These are phyloP conservation scores for Coturnix japonica DNA, from an alignment of 2,113 vertebrate species.

Conservation along the genomic window DNA sequence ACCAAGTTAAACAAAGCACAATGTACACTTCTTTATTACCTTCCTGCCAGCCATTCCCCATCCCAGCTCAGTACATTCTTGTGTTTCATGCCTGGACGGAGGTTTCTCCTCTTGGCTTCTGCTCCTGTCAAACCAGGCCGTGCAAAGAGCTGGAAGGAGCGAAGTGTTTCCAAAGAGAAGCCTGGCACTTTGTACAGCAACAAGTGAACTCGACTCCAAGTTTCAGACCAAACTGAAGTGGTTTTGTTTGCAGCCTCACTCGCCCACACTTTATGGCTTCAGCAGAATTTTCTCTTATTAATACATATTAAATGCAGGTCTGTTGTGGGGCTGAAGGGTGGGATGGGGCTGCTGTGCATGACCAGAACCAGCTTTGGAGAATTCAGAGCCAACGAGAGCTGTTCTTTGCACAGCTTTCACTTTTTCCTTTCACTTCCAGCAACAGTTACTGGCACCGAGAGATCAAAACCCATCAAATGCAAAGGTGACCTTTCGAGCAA, in stretches of 20 bases:
- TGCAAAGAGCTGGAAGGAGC: conserved; percentile 28
- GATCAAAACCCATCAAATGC: conserved; percentile 46
- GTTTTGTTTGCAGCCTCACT: neutral
- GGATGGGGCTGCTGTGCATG: neutral
- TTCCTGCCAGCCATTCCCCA: neutral
- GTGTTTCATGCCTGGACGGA: neutral
- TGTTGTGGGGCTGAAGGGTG: neutral
- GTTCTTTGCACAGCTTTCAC: neutral
- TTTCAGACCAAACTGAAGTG: neutral
- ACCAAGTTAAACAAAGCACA: conserved; percentile 35
- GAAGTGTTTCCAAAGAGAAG: conserved; percentile 33
- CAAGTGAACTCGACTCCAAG: conserved; percentile 46
- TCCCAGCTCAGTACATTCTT: conserved; percentile 47
- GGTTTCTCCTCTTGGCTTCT: conserved; percentile 1
- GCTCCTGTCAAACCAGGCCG: conserved; percentile 18
- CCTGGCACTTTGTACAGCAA: conserved; percentile 12
- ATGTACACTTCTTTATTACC: conserved; percentile 40
- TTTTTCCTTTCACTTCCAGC: conserved; percentile 17
- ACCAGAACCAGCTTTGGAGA: neutral
- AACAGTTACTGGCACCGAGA: neutral
- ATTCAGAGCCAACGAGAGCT: neutral
- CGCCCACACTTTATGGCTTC: neutral
- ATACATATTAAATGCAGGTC: neutral
- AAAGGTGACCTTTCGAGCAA: conserved; percentile 39
- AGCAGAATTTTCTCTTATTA: neutral